These are phyloP conservation scores for Andrena flavipes DNA, from an alignment of 2,888 invertebrate genomes.

Conservation along the genomic window DNA sequence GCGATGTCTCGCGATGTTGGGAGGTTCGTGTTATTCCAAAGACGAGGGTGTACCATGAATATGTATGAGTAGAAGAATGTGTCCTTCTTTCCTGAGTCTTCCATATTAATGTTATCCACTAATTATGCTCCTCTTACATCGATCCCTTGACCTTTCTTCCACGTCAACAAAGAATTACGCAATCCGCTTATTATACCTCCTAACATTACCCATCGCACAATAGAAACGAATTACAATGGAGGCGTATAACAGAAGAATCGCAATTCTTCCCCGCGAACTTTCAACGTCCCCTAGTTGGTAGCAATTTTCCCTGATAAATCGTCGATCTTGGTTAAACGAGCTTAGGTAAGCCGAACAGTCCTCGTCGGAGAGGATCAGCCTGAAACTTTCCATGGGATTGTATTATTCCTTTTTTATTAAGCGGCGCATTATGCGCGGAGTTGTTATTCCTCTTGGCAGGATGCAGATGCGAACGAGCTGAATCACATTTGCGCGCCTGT, in stretches of 20 bases:
- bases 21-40: slow-evolving; percentile 5
- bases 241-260: too few relatives aligned
- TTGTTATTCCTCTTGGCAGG: slow-evolving; percentile 24
- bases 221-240: too few relatives aligned
- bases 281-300: too few relatives aligned
- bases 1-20: slow-evolving; percentile 28
- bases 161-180: slow-evolving; percentile 9
- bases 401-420: neutral
- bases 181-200: neutral
- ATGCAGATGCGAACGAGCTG: slow-evolving; percentile 16
- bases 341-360: too few relatives aligned
- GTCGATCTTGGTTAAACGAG: too few relatives aligned
- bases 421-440: neutral
- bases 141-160: slow-evolving; percentile 38
- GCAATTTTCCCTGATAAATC: too few relatives aligned
- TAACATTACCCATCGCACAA: neutral
- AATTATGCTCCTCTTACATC: slow-evolving; percentile 18
- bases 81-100: slow-evolving; percentile 9
- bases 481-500: slow-evolving; percentile 36
- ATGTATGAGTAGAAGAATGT: slow-evolving; percentile 17
- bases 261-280: too few relatives aligned
- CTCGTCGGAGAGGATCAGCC: neutral
- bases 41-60: slow-evolving; percentile 7
- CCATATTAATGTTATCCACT: slow-evolving; percentile 10
- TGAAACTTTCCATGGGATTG: neutral